Percentiles rank a stretch among this genome's conserved stretches.
phyloP scores from a whole-genome alignment of 1,140 invertebrate genomes.

The Drosophila pandora region DNA sequence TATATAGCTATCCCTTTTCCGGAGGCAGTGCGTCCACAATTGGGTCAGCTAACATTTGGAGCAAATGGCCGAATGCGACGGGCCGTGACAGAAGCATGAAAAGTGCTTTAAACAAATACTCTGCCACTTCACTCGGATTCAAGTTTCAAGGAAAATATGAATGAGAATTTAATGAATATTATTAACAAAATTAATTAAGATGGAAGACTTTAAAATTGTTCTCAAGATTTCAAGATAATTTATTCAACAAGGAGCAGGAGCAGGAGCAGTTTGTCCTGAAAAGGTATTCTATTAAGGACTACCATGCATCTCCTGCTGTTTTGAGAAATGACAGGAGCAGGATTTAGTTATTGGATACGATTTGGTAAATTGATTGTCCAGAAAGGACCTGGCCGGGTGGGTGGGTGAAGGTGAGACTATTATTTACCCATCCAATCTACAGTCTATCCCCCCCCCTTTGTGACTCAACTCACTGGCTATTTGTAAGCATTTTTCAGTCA shows the following conservation, averaged over 20 bases:
- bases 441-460: constrained; percentile 1
- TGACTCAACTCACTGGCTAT: constrained; percentile 42
- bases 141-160: constrained; percentile 18
- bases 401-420: constrained; percentile 46
- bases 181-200: too few relatives aligned
- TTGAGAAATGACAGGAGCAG: constrained; percentile 14
- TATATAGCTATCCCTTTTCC: background rate
- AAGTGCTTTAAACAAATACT: constrained; percentile 53
- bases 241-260: background rate
- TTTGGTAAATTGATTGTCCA: constrained; percentile 41
- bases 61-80: constrained; percentile 68
- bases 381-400: background rate
- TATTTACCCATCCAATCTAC: constrained; percentile 37
- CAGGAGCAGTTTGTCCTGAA: too few relatives aligned
- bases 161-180: background rate
- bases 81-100: constrained; percentile 57
- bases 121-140: constrained; percentile 20
- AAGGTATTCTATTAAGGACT: background rate
- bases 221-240: background rate
- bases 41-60: constrained; percentile 76
- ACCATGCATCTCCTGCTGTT: constrained; percentile 10
- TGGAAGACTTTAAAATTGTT: too few relatives aligned
- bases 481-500: constrained; percentile 56
- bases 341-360: constrained; percentile 21
- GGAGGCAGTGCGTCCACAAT: constrained; percentile 45